Evolutionary conservation across 92 coral and sea anemone genomes (phyloP).

Genomic region (Porites lobata): DNA sequence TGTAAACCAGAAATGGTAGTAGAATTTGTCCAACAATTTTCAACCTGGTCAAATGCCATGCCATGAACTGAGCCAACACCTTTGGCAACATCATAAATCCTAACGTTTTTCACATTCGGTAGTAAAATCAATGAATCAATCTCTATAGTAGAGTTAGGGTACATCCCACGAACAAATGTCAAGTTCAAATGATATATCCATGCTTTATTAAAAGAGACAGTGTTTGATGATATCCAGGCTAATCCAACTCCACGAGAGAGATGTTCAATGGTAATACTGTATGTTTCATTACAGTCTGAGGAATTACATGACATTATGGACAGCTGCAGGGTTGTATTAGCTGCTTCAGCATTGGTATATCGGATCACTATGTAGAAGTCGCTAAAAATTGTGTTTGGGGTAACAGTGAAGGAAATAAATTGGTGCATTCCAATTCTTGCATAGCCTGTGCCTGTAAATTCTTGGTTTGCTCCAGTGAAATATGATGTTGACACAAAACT

Average conservation of each 20-base stretch:
- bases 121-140: conserved; percentile 84
- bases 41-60: conserved; percentile 42
- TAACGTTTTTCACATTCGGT: conserved; percentile 67
- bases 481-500: conserved; percentile 74
- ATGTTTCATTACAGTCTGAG: conserved; percentile 52
- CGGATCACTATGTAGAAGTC: conserved; percentile 69
- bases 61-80: conserved; percentile 65
- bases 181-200: conserved; percentile 78
- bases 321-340: conserved; percentile 51
- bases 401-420: conserved; percentile 71
- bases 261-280: conserved; percentile 24
- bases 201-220: conserved; percentile 51
- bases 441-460: conserved; percentile 95
- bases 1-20: conserved; percentile 58
- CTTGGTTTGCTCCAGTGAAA: conserved; percentile 62
- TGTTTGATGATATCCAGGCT: conserved; percentile 68
- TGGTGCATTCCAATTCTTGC: conserved; percentile 62
- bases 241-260: conserved; percentile 67
- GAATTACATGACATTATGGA: conserved; percentile 50
- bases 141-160: conserved; percentile 68
- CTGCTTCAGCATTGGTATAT: conserved; percentile 59
- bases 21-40: conserved; percentile 69
- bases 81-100: conserved; percentile 63
- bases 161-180: conserved; percentile 46
- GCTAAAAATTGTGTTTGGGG: conserved; percentile 42